phyloP scores from a whole-genome alignment of 1,140 invertebrate genomes.

The Drosophila truncata region DNA sequence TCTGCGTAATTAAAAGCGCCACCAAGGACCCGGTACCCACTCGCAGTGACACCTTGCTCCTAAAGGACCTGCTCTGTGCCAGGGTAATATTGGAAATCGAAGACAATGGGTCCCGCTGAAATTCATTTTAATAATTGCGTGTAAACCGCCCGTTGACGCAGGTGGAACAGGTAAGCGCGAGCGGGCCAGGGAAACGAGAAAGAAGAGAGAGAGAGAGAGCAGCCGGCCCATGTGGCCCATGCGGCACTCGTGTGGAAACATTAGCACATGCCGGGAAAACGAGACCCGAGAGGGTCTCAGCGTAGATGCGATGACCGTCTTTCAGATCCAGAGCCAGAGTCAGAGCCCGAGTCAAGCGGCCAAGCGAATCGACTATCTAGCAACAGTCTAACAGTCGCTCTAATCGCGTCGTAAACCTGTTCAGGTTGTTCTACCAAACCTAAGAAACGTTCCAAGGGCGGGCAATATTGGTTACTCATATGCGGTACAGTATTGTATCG shows the following conservation, averaged over 20 bases:
- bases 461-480: slow-evolving; percentile 16
- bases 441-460: slow-evolving; percentile 11
- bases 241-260: slow-evolving; percentile 54
- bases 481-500: slow-evolving; percentile 25
- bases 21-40: slow-evolving; percentile 11
- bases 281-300: slow-evolving; percentile 38
- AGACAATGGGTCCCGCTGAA: slow-evolving; percentile 45
- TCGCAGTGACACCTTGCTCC: slow-evolving; percentile 6
- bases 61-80: not conserved
- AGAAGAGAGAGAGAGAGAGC: slow-evolving; percentile 12
- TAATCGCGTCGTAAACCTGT: slow-evolving; percentile 56
- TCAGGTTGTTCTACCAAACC: slow-evolving; percentile 47
- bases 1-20: slow-evolving; percentile 23
- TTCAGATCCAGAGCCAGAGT: slow-evolving; percentile 3
- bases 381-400: slow-evolving; percentile 41
- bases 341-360: slow-evolving; percentile 16
- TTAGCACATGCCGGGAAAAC: slow-evolving; percentile 63
- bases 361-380: slow-evolving; percentile 43
- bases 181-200: slow-evolving; percentile 19
- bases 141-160: slow-evolving; percentile 59
- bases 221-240: slow-evolving; percentile 16
- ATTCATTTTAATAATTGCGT: slow-evolving; percentile 68
- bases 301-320: slow-evolving; percentile 24
- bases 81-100: slow-evolving; percentile 55
- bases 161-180: slow-evolving; percentile 14